phyloP scores from a whole-genome alignment of 2,888 invertebrate genomes.

The Bimastos eiseni region DNA sequence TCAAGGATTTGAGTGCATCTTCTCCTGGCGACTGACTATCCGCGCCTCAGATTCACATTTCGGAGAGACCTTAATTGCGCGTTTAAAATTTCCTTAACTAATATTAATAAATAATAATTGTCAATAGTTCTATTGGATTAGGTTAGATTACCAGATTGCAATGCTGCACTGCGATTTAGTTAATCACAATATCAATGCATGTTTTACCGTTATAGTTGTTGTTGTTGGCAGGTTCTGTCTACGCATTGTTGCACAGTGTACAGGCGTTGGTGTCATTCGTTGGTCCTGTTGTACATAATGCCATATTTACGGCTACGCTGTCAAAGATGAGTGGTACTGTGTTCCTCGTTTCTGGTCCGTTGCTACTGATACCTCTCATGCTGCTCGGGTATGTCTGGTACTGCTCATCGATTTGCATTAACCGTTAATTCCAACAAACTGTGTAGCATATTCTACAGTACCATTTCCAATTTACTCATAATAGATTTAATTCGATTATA shows the following conservation, averaged over 20 bases:
- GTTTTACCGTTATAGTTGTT: slow-evolving; percentile 18
- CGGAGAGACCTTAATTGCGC: too few relatives aligned
- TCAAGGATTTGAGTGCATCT: too few relatives aligned
- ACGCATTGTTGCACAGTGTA: slow-evolving; percentile 60
- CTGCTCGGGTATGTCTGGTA: slow-evolving; percentile 53
- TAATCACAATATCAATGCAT: not conserved
- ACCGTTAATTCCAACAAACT: not conserved
- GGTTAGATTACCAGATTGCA: not conserved
- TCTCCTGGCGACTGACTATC: too few relatives aligned
- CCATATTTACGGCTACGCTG: slow-evolving; percentile 55
- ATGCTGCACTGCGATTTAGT: not conserved
- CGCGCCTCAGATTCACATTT: too few relatives aligned
- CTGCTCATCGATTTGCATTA: not conserved
- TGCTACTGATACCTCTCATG: slow-evolving; percentile 52
- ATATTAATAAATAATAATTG: too few relatives aligned
- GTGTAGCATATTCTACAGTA: too few relatives aligned
- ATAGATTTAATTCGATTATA: too few relatives aligned
- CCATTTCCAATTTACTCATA: too few relatives aligned
- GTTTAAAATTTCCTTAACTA: too few relatives aligned
- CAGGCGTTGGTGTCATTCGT: slow-evolving; percentile 59
- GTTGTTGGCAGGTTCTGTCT: slow-evolving; percentile 54
- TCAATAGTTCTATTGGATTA: not conserved
- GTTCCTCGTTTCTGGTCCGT: slow-evolving; percentile 56
- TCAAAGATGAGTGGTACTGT: slow-evolving; percentile 54
- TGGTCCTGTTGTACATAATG: slow-evolving; percentile 58